Percentiles rank a stretch among this genome's conserved stretches.
phyloP scores from a whole-genome alignment of 2,797 vertebrate genomes.

The Onychomys arenicola region DNA sequence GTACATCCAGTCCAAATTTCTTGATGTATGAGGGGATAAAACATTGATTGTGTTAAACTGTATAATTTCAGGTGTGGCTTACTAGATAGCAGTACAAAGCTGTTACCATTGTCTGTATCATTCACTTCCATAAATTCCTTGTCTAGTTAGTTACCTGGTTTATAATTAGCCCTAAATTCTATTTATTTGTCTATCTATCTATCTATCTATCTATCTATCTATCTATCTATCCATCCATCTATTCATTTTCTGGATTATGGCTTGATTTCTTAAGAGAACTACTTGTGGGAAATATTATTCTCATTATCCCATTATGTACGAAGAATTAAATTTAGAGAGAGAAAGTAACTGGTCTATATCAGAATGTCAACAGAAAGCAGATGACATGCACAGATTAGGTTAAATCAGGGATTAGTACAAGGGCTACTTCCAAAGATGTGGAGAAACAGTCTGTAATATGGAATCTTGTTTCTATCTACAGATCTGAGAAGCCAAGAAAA shows the following conservation, averaged over 20 bases:
- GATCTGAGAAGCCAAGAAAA: background rate
- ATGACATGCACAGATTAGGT: background rate
- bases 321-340: slow-evolving; percentile 40
- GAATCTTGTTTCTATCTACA: background rate
- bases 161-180: background rate
- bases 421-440: background rate
- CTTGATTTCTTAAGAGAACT: slow-evolving; percentile 33
- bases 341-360: background rate
- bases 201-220: slow-evolving; percentile 12
- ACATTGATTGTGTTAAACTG: background rate
- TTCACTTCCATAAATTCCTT: background rate
- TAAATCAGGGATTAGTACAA: slow-evolving; percentile 9
- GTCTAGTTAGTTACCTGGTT: background rate
- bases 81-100: background rate
- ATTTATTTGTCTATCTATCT: slow-evolving; percentile 25
- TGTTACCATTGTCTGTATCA: background rate
- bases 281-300: background rate
- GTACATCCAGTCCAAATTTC: background rate
- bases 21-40: background rate
- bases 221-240: background rate
- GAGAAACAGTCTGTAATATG: background rate
- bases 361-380: slow-evolving; percentile 12
- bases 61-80: background rate
- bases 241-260: background rate
- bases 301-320: background rate